Base-by-base conservation (phyloP, 2,888 invertebrate genomes). In the Papilio protenor region DNA sequence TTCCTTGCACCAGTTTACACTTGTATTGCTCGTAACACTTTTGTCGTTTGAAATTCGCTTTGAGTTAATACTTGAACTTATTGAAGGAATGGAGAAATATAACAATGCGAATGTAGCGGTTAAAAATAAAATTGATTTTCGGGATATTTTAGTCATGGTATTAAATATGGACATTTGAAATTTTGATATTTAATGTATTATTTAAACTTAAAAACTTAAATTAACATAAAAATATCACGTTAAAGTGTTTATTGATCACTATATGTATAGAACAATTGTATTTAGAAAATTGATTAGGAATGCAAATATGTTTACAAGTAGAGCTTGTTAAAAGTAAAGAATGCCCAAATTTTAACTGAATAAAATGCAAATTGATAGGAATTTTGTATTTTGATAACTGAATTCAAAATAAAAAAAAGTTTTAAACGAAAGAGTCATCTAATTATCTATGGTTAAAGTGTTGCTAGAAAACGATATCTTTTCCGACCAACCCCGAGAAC, bases 1-100 rank as follows among this genome's bases (percentile, higher is more conserved):
- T 73, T 94, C 93, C 80, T 93, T 91, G 82, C 96, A 96, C 96
- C 96, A 96, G 33, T 87, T 88, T 18, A 93, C 85, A 57, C 83
- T 85, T 0, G 90, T 87, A 75, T 88, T 88, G 80, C 87, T 88
- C 84, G 89, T 86, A 77, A 89, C 89, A 23, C 85, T 88, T 75
- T 87, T 86, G 18, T 88, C 85, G 72, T 90, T 90, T 80, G 87
- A 89, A 1, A 82, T 80, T 73, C 84, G 85, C 76, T 85, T 89
- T 3, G 84, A 81, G 4, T 90, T 80, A 40, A 93, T 93, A 77
- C 87, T 91, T 80, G 93, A 83, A 88, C 93, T 92, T 83, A 92
- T 91, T 75, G 92, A 73, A 75, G 94, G 93, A 82, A 93, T 87
- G 52, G 91, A 90, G 82, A 94, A 94, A 85, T 94, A 93, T 76